These are phyloP conservation scores for Omphaloscelis lunosa DNA, from an alignment of 2,888 invertebrate species.

Conservation along the genomic window DNA sequence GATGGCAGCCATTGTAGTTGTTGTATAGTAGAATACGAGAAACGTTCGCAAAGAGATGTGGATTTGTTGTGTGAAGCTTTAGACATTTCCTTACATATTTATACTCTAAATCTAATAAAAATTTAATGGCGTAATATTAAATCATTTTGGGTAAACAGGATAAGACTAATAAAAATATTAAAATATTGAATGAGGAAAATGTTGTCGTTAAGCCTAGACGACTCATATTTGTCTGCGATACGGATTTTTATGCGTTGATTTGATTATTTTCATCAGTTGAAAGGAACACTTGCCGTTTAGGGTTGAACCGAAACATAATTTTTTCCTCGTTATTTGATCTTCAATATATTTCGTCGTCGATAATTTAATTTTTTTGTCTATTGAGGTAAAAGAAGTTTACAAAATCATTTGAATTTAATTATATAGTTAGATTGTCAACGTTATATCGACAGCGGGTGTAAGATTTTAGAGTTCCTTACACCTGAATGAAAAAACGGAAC, in stretches of 20 bases:
- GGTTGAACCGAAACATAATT: no score
- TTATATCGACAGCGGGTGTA: no score
- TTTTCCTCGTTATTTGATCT: background rate
- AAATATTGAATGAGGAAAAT: background rate
- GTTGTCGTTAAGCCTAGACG: conserved; percentile 1
- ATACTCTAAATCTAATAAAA: background rate
- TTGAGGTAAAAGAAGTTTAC: background rate
- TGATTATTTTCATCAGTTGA: no score
- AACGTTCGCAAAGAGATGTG: no score
- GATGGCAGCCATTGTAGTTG: conserved; percentile 33
- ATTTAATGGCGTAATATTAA: background rate
- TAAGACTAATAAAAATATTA: background rate
- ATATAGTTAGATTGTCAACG: background rate
- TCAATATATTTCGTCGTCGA: background rate
- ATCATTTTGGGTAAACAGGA: background rate
- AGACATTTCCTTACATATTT: background rate
- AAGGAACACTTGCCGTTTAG: no score
- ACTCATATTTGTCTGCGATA: background rate
- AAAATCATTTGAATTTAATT: background rate
- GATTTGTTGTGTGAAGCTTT: conserved; percentile 2
- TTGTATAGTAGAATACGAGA: no score
- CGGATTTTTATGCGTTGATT: background rate
- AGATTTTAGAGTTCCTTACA: no score
- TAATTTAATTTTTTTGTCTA: no score
- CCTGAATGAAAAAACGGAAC: no score